These are phyloP conservation scores for Rallus limicola DNA, from an alignment of 2,113 vertebrate genomes.

Conservation along the genomic window DNA sequence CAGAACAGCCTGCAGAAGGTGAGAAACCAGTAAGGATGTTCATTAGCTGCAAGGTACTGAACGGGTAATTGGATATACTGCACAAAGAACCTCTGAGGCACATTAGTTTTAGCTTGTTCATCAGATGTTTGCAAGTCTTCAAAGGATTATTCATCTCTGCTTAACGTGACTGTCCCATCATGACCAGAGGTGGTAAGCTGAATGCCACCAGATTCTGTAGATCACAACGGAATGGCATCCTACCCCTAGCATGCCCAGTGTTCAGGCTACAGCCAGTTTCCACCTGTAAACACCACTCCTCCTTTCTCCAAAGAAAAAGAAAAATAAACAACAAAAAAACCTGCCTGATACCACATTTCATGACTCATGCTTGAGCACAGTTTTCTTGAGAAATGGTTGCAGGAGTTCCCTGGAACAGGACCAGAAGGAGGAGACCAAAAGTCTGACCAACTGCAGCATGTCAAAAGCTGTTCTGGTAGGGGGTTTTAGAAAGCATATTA, in stretches of 20 bases:
- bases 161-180: neutral
- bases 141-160: neutral
- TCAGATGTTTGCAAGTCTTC: neutral
- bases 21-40: neutral
- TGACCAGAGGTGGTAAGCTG: neutral
- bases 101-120: neutral
- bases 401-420: neutral
- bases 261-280: neutral
- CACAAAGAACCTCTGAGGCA: neutral
- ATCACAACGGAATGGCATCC: neutral
- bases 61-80: neutral
- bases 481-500: neutral
- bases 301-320: neutral
- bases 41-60: neutral
- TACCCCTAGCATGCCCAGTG: rapidly evolving
- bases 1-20: neutral
- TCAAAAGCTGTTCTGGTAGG: neutral
- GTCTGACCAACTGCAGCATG: neutral
- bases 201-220: neutral
- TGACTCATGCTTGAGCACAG: neutral
- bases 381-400: neutral
- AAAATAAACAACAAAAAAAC: neutral
- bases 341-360: neutral
- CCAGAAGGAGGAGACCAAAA: rapidly evolving
- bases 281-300: neutral